Evolutionary conservation across 2,797 vertebrate genomes (phyloP).

Genomic region (Pachyuromys duprasi): DNA sequence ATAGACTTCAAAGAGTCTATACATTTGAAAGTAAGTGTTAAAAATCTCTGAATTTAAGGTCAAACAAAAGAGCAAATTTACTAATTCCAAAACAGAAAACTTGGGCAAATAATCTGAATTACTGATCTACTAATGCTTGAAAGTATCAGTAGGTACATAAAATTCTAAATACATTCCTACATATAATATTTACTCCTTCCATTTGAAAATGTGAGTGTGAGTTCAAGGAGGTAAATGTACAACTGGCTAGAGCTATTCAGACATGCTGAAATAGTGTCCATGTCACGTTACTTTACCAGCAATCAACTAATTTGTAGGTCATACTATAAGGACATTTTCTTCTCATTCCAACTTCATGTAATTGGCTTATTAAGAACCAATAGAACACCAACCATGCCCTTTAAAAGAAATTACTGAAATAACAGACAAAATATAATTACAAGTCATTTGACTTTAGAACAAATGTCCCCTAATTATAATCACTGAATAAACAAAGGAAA

Average conservation of each 20-base stretch:
- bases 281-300: background rate
- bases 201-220: background rate
- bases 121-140: background rate
- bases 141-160: background rate
- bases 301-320: background rate
- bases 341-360: background rate
- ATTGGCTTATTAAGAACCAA: conserved; percentile 29
- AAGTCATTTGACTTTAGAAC: background rate
- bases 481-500: background rate
- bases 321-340: conserved; percentile 6
- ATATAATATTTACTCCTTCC: background rate
- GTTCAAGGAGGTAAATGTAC: background rate
- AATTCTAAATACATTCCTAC: background rate
- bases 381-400: background rate
- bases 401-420: conserved; percentile 52
- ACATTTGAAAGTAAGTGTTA: background rate
- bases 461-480: background rate
- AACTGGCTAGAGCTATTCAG: background rate
- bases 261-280: background rate
- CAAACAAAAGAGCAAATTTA: background rate
- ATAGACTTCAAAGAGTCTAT: background rate
- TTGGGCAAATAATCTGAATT: background rate
- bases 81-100: background rate
- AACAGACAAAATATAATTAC: conserved; percentile 4
- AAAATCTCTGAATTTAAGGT: background rate